Conservation (phyloP, 2,797 vertebrate species). For the Hephaestus fuliginosus region DNA sequence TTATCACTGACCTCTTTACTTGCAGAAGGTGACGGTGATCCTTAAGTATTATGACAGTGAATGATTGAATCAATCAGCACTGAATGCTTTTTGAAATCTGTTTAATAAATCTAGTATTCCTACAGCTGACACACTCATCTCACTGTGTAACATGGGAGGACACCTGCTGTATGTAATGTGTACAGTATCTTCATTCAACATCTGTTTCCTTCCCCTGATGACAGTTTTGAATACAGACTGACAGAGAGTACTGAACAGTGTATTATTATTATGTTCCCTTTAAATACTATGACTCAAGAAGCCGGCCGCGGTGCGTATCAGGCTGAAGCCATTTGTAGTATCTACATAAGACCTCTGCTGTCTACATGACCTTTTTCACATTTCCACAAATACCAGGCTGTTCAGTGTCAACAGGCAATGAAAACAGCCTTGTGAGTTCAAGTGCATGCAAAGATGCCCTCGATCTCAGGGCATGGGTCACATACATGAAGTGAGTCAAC, state of each 20-base stretch:
- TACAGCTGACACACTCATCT: conserved; percentile 50
- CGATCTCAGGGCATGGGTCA: conserved; percentile 1
- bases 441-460: conserved; percentile 16
- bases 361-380: conserved; percentile 20
- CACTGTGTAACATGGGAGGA: conserved; percentile 30
- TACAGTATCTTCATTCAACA: conserved; percentile 45
- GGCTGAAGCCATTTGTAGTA: background rate
- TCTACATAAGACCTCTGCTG: conserved; percentile 23
- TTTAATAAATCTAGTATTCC: background rate
- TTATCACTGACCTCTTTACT: background rate
- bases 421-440: conserved; percentile 3
- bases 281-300: background rate
- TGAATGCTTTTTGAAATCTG: conserved; percentile 15
- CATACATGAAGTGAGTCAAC: background rate
- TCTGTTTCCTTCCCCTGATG: conserved; percentile 32
- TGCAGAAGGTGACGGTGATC: background rate
- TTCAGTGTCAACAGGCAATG: conserved; percentile 15
- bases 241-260: background rate
- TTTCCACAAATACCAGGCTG: conserved; percentile 17
- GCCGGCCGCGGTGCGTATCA: background rate
- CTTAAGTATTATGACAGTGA: background rate
- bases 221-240: conserved; percentile 1
- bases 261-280: background rate
- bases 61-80: conserved; percentile 4
- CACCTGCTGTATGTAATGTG: conserved; percentile 45